These are phyloP conservation scores for Apis dorsata DNA, from an alignment of 1,140 invertebrate genomes.

Conservation along the genomic window DNA sequence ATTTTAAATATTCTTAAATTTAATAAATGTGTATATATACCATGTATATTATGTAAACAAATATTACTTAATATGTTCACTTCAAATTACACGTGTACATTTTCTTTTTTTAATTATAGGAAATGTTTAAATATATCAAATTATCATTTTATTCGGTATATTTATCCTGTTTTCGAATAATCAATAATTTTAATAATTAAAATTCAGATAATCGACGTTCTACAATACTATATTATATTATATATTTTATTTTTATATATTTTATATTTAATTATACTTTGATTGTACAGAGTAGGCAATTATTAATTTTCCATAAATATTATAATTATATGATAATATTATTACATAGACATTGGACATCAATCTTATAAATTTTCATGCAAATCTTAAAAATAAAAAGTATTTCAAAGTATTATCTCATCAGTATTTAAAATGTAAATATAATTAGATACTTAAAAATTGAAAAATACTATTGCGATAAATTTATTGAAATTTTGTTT, in stretches of 20 bases:
- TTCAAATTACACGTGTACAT: no score
- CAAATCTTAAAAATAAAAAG: neutral
- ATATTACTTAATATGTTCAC: no score
- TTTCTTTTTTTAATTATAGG: no score
- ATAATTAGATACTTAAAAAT: neutral
- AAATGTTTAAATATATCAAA: no score
- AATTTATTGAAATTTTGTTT: neutral
- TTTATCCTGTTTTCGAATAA: no score
- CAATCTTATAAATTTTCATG: neutral
- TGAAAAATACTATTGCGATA: neutral
- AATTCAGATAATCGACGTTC: no score
- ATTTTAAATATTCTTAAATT: no score
- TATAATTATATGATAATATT: conserved; percentile 1
- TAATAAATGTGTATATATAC: no score
- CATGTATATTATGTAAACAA: no score
- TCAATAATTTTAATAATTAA: no score
- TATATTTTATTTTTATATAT: neutral
- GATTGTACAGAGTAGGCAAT: neutral
- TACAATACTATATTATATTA: neutral
- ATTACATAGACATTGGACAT: neutral
- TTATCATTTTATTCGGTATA: no score
- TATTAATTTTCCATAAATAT: neutral
- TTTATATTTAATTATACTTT: neutral
- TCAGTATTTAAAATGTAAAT: neutral
- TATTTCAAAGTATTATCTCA: neutral